Evolutionary conservation across 2,113 vertebrate species (phyloP).

Genomic region (Donacobius atricapilla): DNA sequence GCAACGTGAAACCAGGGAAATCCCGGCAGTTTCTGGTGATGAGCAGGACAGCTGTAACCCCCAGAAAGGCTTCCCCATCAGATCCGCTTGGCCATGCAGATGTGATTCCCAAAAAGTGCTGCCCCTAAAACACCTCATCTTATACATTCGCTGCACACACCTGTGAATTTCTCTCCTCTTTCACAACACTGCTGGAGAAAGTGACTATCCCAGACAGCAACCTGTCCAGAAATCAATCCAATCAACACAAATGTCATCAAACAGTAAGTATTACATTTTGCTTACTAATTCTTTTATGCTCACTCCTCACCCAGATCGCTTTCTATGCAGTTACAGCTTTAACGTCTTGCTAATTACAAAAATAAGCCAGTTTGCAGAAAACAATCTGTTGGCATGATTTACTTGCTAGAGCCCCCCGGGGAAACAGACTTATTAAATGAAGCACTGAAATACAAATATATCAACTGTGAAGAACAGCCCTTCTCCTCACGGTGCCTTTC

Average conservation of each 20-base stretch:
- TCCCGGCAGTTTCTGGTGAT: neutral
- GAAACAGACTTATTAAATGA: constrained; percentile 64
- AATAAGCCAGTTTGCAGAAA: constrained; percentile 56
- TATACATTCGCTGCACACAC: neutral
- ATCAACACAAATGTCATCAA: constrained; percentile 28
- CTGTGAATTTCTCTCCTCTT: neutral
- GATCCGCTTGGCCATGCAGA: neutral
- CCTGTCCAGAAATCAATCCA: neutral
- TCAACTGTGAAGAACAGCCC: constrained; percentile 58
- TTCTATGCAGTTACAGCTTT: constrained; percentile 45
- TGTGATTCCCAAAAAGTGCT: neutral
- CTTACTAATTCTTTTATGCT: constrained; percentile 32
- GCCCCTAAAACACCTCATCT: neutral
- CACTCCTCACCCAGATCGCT: constrained; percentile 12
- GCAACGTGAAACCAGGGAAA: neutral
- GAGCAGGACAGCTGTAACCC: neutral
- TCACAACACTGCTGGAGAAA: neutral
- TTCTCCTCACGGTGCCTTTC: constrained; percentile 48
- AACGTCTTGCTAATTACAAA: constrained; percentile 58
- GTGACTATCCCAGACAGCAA: accelerated
- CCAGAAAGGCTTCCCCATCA: neutral
- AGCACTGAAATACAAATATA: constrained; percentile 67
- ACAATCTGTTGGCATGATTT: constrained; percentile 66
- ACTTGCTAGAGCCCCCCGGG: constrained; percentile 48
- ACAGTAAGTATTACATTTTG: constrained; percentile 27